Evolutionary conservation across 2,797 vertebrate genomes (phyloP).

Genomic region (Limosa lapponica): DNA sequence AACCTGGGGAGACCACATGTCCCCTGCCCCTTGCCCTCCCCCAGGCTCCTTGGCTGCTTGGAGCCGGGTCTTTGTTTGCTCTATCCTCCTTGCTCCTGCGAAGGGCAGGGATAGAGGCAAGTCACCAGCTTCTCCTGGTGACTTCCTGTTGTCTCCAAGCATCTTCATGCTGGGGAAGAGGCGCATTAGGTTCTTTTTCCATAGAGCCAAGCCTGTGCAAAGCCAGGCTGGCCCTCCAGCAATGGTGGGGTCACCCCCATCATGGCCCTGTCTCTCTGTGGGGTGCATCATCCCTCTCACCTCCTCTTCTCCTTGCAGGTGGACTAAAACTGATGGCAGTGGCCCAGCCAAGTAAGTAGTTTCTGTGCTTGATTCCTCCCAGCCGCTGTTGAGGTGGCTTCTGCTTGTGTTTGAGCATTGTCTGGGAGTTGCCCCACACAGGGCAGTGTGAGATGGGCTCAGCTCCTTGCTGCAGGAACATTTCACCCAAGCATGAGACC

Average conservation of each 20-base stretch:
- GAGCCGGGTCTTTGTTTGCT: not conserved
- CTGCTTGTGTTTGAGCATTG: not conserved
- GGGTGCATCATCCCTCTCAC: not conserved
- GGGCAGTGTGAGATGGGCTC: not conserved
- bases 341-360: slow-evolving; percentile 89
- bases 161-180: not conserved
- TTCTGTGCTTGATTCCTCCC: not conserved
- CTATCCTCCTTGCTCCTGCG: not conserved
- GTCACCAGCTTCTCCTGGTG: not conserved
- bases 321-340: slow-evolving; percentile 92
- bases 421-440: not conserved
- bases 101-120: not conserved
- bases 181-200: not conserved
- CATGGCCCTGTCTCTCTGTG: not conserved
- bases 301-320: slow-evolving; percentile 80
- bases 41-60: not conserved
- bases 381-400: accelerated
- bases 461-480: not conserved
- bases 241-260: not conserved
- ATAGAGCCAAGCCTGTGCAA: not conserved
- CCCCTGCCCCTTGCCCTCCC: not conserved
- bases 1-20: not conserved
- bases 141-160: not conserved
- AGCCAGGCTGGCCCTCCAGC: not conserved
- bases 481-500: not conserved